Evolutionary conservation across 2,797 vertebrate genomes (phyloP).

Genomic region (Austrolebias charrua): DNA sequence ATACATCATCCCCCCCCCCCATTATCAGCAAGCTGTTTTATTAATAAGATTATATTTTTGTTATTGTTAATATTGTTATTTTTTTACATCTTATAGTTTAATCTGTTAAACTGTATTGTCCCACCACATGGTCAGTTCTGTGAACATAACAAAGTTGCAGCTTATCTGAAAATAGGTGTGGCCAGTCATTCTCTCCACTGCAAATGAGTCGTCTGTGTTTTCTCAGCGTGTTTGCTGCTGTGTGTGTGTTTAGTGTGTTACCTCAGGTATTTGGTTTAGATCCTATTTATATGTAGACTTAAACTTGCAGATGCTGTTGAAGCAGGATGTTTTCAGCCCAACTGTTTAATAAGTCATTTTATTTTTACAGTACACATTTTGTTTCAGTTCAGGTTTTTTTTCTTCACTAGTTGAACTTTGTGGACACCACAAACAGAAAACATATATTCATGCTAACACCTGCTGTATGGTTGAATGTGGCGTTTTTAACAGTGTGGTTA

Average conservation of each 20-base stretch:
- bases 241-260: constrained; percentile 30
- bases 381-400: constrained; percentile 4
- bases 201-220: constrained; percentile 32
- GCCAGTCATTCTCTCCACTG: constrained; percentile 14
- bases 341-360: constrained; percentile 16
- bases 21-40: too few relatives aligned
- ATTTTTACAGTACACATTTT: background rate
- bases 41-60: too few relatives aligned
- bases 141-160: background rate
- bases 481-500: background rate
- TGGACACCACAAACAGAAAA: background rate
- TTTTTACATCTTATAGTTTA: too few relatives aligned
- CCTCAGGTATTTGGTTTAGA: constrained; percentile 19
- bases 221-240: constrained; percentile 10
- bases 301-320: constrained; percentile 27
- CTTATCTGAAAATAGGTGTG: constrained; percentile 37
- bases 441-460: background rate
- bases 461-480: background rate
- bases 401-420: background rate
- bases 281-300: constrained; percentile 28
- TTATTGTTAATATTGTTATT: background rate
- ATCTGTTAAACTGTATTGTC: background rate
- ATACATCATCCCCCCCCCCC: background rate
- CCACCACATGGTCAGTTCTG: constrained; percentile 10
- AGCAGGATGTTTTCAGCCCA: background rate